Base-by-base conservation (phyloP, 2,113 vertebrate species). In the Smithornis capensis region DNA sequence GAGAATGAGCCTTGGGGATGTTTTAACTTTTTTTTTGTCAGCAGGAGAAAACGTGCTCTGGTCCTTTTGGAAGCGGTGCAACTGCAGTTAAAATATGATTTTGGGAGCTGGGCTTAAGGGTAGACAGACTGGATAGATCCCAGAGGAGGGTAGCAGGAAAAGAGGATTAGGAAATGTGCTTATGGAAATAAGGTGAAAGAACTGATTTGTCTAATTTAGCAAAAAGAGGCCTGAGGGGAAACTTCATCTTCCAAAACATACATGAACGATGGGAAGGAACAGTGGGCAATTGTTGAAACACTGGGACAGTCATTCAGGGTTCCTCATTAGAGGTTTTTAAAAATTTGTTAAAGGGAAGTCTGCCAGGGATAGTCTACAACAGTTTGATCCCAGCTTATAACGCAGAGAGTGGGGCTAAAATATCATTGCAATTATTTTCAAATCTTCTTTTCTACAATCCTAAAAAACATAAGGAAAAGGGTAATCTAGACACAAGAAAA, bases 191-290 rank as follows among this genome's bases (percentile, higher is more conserved):
- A 90, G 67, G 88, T 83, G 47, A 94, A 96, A 50, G 75, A 86
- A 85, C n/a, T 53, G 57, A 94, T 93, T 88, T 90, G 75, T 95
- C 82, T 83, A 69, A 92, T 95, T 92, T 88, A 93, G 63, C 49
- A 85, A 85, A 71, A 95, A 76, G 85, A 80, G 67, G 63, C 79
- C 75, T 83, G 55, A 86, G 82, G 79, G 79, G 40, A 88, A 95
- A 65, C 63, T 92, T 93, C 71, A 64, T 85, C 31, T 90, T 85
- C 67, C 71, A 79, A 69, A 87, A 71, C 31, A 57, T 57, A 35
- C n/a, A n/a, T 1, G 7, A 78, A 59, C 0, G 6, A 85, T 86
- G 52, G 50, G 53, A 83, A 90, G 64, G 55, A 91, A 68, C 38
- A 95, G 81, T 40, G 49, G 82, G 62, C 56, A 70, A n/a, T 92